Base-by-base conservation (phyloP, 2,797 vertebrate species). In the Malurus splendens region DNA sequence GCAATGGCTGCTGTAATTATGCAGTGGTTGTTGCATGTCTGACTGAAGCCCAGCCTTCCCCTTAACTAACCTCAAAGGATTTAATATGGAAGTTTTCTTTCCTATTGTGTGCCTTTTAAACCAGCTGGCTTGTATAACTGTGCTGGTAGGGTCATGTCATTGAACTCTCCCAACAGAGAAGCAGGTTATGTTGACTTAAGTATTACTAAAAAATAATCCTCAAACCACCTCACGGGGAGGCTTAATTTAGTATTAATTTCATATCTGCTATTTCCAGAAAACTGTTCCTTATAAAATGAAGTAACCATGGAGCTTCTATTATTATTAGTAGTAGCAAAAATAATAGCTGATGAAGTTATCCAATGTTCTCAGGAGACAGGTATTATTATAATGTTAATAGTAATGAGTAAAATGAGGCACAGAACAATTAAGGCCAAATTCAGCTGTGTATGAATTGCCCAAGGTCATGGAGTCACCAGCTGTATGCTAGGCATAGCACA, bases 331-430 rank as follows among this genome's bases (percentile, higher is more conserved):
- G 36, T 92, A 77, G 10, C 54, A 74, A 88, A 77, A 90, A 67
- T 62, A 91, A 79, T 68, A 93, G 48, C 68, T 71, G 59, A 67
- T 87, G 41, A 82, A 85, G 41, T 52, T 56, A 82, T 33, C n/a
- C 11, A 0, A 18, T 55, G 61, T 51, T 93, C 84, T 90, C 75
- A 42, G 22, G 88, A 74, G 88, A 74, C 48, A 90, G 66, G 38
- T 90, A 75, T 92, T 88, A 88, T 92, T 92, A 68, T 68, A 65
- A 74, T 78, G 72, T 85, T 90, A 92, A 85, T 72, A 80, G 41
- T 90, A 90, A 93, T 78, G 59, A 90, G n/a, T 74, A 91, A 93
- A 95, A 86, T 47, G 38, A 93, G 41, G 28, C 47, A 80, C 42
- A 76, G 65, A 66, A 79, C 48, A 45, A 91, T 89, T 90, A 86